Evolutionary conservation across 2,113 vertebrate genomes (phyloP).

Genomic region (Eurypyga helias): DNA sequence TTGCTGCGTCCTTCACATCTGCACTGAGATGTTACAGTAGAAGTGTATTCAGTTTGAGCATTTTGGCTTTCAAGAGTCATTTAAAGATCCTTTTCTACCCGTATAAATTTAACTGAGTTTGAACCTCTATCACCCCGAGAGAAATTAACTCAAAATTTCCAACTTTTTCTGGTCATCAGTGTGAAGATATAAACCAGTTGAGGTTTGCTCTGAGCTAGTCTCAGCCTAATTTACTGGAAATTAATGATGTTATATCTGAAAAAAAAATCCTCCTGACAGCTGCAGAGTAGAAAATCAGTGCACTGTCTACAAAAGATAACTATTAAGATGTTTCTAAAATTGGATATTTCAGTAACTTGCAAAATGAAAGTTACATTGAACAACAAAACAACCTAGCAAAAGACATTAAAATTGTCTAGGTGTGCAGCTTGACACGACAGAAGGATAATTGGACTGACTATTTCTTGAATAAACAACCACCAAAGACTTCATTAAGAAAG

Average conservation of each 20-base stretch:
- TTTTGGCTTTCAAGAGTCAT: background rate
- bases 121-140: background rate
- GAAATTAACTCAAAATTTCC: background rate
- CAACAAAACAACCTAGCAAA: background rate
- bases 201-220: background rate
- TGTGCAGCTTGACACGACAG: background rate
- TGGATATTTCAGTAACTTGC: background rate
- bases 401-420: background rate
- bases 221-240: background rate
- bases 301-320: background rate
- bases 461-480: background rate
- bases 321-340: background rate
- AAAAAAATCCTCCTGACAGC: background rate
- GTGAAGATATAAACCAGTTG: background rate
- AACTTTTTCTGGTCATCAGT: background rate
- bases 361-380: background rate
- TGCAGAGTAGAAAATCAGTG: background rate
- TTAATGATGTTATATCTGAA: background rate
- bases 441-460: background rate
- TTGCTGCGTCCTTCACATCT: background rate
- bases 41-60: background rate
- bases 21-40: background rate
- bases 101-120: background rate
- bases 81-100: background rate
- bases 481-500: background rate